phyloP scores from a whole-genome alignment of 2,888 invertebrate species.

The Pteria penguin region DNA sequence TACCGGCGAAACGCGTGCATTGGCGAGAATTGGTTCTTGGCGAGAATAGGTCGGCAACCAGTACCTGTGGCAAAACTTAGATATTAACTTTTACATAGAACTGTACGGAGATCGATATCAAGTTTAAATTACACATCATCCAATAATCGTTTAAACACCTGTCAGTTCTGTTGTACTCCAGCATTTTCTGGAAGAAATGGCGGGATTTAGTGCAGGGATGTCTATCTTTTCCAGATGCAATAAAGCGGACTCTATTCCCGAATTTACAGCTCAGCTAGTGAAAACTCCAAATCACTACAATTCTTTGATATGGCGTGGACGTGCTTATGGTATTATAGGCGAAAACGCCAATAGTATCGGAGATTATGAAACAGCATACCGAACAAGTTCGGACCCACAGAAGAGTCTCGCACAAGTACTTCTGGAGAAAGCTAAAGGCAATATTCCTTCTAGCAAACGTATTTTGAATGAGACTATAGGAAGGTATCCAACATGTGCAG shows the following conservation, averaged over 20 bases:
- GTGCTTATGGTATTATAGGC: slow-evolving; percentile 20
- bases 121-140: too few species aligned
- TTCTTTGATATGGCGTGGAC: slow-evolving; percentile 1
- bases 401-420: not conserved
- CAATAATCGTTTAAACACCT: too few species aligned
- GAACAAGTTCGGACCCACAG: not conserved
- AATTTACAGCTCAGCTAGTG: not conserved
- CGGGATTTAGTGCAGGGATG: too few species aligned
- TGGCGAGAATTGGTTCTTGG: too few species aligned
- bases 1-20: too few species aligned
- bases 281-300: not conserved
- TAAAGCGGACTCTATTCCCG: slow-evolving; percentile 20
- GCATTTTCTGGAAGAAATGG: too few species aligned
- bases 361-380: not conserved
- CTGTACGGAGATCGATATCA: too few species aligned
- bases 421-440: not conserved
- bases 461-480: not conserved
- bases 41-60: too few species aligned
- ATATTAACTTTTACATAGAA: too few species aligned
- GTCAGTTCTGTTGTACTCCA: too few species aligned
- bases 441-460: not conserved
- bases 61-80: too few species aligned
- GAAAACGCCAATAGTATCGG: not conserved
- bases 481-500: not conserved
- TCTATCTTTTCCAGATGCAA: slow-evolving; percentile 3